These are phyloP conservation scores for Hypsopygia costalis DNA, from an alignment of 2,888 invertebrate genomes.

Conservation along the genomic window DNA sequence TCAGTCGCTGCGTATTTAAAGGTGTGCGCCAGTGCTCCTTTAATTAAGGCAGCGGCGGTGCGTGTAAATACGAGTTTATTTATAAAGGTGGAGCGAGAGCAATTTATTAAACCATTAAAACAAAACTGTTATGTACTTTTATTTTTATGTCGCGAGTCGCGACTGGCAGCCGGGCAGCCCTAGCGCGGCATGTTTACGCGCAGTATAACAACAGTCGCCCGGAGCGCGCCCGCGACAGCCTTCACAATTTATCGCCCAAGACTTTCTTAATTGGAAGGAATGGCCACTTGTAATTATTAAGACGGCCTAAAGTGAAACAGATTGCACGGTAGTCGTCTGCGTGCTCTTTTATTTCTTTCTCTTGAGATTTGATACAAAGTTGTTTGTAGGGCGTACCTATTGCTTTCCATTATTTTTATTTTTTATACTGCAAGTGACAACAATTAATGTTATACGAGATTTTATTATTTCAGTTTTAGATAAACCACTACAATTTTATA, in stretches of 20 bases:
- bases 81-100: conserved; percentile 52
- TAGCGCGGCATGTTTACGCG: conserved; percentile 64
- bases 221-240: conserved; percentile 59
- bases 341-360: conserved; percentile 50
- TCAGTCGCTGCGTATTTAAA: conserved; percentile 56
- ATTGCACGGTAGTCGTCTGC: conserved; percentile 67
- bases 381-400: conserved; percentile 28
- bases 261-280: conserved; percentile 80
- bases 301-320: conserved; percentile 79
- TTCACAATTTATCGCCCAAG: conserved; percentile 76
- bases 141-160: conserved; percentile 24
- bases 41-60: conserved; percentile 61
- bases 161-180: conserved; percentile 45
- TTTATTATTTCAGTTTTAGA: too few relatives aligned
- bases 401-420: conserved; percentile 25
- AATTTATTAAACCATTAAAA: conserved; percentile 64
- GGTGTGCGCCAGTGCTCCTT: conserved; percentile 62
- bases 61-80: conserved; percentile 60
- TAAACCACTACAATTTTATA: too few relatives aligned
- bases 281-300: conserved; percentile 81
- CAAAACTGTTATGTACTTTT: conserved; percentile 31
- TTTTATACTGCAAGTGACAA: too few relatives aligned
- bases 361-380: conserved; percentile 42
- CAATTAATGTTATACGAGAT: too few relatives aligned
- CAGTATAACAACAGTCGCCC: conserved; percentile 52